These are phyloP conservation scores for Tribolium madens DNA, from an alignment of 1,140 invertebrate species.

Conservation along the genomic window DNA sequence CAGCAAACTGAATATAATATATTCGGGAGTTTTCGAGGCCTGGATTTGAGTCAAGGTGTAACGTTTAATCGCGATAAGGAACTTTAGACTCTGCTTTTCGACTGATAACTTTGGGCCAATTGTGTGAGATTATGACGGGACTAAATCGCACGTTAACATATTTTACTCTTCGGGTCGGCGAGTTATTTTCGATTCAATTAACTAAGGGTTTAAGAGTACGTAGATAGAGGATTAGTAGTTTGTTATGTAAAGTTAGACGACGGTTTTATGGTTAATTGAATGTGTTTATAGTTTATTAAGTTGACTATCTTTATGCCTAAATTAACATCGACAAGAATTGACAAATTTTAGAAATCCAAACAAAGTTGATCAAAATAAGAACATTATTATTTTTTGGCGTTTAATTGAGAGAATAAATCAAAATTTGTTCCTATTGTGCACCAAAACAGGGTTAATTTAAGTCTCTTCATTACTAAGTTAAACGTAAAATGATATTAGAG, in stretches of 20 bases:
- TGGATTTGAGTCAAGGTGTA: slow-evolving; percentile 26
- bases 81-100: slow-evolving; percentile 28
- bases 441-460: background rate
- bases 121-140: slow-evolving; percentile 25
- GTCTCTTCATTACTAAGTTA: background rate
- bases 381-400: too few relatives aligned
- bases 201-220: background rate
- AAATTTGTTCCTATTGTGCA: background rate
- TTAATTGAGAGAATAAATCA: too few relatives aligned
- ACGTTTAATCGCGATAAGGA: slow-evolving; percentile 31
- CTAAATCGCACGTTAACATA: slow-evolving; percentile 27
- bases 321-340: too few relatives aligned
- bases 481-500: background rate
- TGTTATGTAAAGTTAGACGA: background rate
- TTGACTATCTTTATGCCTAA: background rate
- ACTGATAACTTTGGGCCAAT: slow-evolving; percentile 29
- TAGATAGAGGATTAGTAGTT: background rate
- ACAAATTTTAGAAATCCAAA: too few relatives aligned
- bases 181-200: background rate
- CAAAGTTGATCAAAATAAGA: too few relatives aligned
- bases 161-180: background rate
- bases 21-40: slow-evolving; percentile 14
- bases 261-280: background rate
- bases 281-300: background rate
- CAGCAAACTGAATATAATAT: slow-evolving; percentile 27